A percentile compares a stretch with the other conserved stretches of the same genome.
Evolutionary conservation across 2,113 vertebrate genomes (phyloP).

Genomic region (Carassius gibelio): DNA sequence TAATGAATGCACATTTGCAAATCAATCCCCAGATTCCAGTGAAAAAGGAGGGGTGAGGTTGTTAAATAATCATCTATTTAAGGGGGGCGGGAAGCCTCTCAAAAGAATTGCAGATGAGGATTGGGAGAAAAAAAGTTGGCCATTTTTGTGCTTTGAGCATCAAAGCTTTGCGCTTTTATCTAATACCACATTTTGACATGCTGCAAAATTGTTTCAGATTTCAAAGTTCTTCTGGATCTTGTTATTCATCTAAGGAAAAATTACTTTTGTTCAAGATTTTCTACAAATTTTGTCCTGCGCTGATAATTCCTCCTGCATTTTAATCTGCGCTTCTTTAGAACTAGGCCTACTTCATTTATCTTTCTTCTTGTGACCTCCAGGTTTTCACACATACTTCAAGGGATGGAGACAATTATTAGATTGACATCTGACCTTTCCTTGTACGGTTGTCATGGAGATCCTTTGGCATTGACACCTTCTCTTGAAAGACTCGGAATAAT

Average conservation of each 20-base stretch:
- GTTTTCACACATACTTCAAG: constrained; percentile 46
- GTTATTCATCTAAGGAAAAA: background rate
- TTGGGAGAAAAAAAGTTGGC: constrained; percentile 51
- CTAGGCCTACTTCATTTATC: constrained; percentile 1
- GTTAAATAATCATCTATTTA: constrained; percentile 68
- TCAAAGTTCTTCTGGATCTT: background rate
- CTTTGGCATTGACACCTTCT: constrained; percentile 32
- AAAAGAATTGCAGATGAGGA: constrained; percentile 70
- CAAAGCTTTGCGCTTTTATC: background rate
- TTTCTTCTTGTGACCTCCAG: constrained; percentile 43
- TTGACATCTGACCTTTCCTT: constrained; percentile 60
- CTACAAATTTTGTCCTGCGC: background rate
- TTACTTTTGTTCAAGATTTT: background rate
- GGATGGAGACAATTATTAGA: constrained; percentile 60
- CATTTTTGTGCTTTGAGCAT: constrained; percentile 36
- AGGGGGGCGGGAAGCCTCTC: constrained; percentile 33
- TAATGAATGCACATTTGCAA: constrained; percentile 76
- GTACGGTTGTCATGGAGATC: constrained; percentile 61
- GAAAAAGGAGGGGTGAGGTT: constrained; percentile 59
- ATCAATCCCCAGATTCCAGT: constrained; percentile 72
- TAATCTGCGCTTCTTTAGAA: constrained; percentile 22
- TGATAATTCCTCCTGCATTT: constrained; percentile 8
- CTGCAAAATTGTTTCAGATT: constrained; percentile 19
- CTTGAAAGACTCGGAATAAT: constrained; percentile 31
- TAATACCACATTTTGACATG: background rate